A percentile compares a stretch with the other conserved stretches of the same genome.
Conservation (phyloP, 1,140 invertebrate species). For the Vanessa atalanta region DNA sequence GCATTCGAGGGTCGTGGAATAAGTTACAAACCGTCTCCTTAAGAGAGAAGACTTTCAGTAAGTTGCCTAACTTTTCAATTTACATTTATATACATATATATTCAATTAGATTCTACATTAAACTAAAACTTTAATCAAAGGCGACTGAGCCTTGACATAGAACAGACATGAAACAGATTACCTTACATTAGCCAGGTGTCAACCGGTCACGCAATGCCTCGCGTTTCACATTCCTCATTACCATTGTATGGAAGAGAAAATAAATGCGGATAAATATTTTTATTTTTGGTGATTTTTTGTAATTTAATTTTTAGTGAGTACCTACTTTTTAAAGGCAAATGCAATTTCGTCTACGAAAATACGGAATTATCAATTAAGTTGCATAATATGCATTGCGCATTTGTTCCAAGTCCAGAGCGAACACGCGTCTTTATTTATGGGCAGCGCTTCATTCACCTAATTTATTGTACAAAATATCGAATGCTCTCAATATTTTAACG, state of each 20-base stretch:
- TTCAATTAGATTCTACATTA: slow-evolving; percentile 31
- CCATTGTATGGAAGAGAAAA: slow-evolving; percentile 35
- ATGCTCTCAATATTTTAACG: slow-evolving; percentile 62
- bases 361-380: too few relatives aligned
- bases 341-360: too few relatives aligned
- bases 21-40: too few relatives aligned
- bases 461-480: slow-evolving; percentile 52
- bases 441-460: slow-evolving; percentile 40
- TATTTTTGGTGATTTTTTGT: not conserved
- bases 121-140: slow-evolving; percentile 29
- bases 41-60: too few relatives aligned
- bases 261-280: slow-evolving; percentile 31
- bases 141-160: slow-evolving; percentile 42
- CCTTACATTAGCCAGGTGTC: slow-evolving; percentile 43
- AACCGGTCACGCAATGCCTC: slow-evolving; percentile 32
- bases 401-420: not conserved
- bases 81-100: not conserved
- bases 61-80: too few relatives aligned
- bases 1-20: too few relatives aligned
- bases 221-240: slow-evolving; percentile 38
- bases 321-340: not conserved
- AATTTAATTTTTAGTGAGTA: not conserved
- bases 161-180: slow-evolving; percentile 44
- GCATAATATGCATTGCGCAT: slow-evolving; percentile 1
- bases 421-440: slow-evolving; percentile 33